Base-by-base conservation (phyloP, 1,140 invertebrate genomes). In the Drosophila neocordata region DNA sequence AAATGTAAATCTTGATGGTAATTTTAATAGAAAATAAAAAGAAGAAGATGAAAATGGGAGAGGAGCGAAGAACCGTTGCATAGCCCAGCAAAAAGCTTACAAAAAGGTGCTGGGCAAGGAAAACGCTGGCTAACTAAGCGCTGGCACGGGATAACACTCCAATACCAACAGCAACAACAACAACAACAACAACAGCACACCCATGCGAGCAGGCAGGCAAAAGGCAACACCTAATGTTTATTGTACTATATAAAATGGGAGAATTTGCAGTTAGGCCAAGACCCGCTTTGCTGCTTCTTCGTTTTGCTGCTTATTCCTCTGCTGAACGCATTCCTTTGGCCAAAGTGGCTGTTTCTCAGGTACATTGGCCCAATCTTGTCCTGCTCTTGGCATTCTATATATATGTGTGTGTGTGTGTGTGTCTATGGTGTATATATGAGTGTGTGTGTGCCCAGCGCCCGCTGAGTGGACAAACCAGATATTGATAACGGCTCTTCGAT, bases 401-500 rank as follows among this genome's bases (percentile, higher is more conserved):
- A 52, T 53, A 12, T 51, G 37, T 61, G 58, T 61, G 34, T 61
- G 27, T 31, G 27, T 31, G 27, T 31, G 7, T 4, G 27, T 31
- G 4, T 31, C 7, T 31, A 31, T 31, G 24, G 22, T 51, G 60
- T 73, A 13, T 56, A 41, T 63, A 58, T 69, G 60, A 69, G 67
- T 65, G 61, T 77, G 73, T 51, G 53, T 73, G 62, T 60, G 81
- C 57, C 77, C 70, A 77, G 74, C 70, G 72, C 76, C 70, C 74
- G 64, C 71, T 73, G 83, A 90, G 89, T 90, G 88, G 89, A 90
- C 89, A 90, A 90, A 90, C 89, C 89, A 89, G 89, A 90, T 90
- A 90, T 90, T 90, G 89, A 90, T 90, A 90, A 90, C 89, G 89
- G 89, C 89, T 90, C 84, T 89, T 90, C 84, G 89, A 82, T 84